Percentiles rank a stretch among this genome's conserved stretches.
Evolutionary conservation across 2,113 vertebrate species (phyloP).

Genomic region (Clarias batrachus): DNA sequence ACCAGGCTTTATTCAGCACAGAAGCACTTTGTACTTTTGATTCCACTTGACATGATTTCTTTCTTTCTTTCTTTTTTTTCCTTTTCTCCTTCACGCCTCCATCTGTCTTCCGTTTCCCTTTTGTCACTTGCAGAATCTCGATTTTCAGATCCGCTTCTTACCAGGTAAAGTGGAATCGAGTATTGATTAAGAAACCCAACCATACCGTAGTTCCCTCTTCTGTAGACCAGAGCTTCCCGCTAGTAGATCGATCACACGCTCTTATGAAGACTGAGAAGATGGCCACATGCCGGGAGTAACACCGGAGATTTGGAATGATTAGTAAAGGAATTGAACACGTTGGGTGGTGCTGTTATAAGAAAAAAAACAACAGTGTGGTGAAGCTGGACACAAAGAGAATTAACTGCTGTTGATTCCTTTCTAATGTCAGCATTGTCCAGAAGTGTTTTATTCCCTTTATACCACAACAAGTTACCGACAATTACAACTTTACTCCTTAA

Average conservation of each 20-base stretch:
- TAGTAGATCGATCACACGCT: conserved; percentile 39
- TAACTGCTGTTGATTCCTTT: not conserved
- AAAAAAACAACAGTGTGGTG: not conserved
- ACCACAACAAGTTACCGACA: not conserved
- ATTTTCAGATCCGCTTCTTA: conserved; percentile 75
- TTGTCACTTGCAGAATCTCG: conserved; percentile 75
- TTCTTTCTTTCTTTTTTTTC: conserved; percentile 12
- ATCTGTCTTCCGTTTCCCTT: conserved; percentile 5
- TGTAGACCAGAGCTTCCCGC: not conserved
- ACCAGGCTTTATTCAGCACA: not conserved
- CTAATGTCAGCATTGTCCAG: not conserved
- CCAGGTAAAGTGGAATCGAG: conserved; percentile 69
- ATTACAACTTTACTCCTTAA: not conserved
- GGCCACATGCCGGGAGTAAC: conserved; percentile 44
- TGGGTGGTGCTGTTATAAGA: not conserved
- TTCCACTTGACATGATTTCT: conserved; percentile 51
- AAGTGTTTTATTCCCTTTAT: conserved; percentile 1
- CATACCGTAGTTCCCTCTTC: conserved; percentile 37
- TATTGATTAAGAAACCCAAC: conserved; percentile 40
- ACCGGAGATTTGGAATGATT: not conserved
- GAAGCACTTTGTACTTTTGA: conserved; percentile 23
- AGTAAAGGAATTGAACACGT: not conserved
- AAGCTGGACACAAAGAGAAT: not conserved
- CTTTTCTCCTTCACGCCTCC: not conserved
- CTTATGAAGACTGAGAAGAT: not conserved